Conservation (phyloP, 2,113 vertebrate species). For the Misgurnus mizolepis region DNA sequence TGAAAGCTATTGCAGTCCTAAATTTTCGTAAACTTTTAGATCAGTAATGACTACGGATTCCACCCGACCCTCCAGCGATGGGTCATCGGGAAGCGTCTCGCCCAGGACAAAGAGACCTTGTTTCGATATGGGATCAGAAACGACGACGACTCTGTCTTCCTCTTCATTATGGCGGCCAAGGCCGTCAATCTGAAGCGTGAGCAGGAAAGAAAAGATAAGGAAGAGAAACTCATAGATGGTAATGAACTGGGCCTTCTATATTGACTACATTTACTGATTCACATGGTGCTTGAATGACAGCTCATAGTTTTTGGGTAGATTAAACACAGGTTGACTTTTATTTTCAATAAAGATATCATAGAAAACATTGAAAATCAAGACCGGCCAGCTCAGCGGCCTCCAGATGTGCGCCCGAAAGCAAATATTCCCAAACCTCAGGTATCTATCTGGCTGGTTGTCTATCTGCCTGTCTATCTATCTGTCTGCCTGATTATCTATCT, state of each 20-base stretch:
- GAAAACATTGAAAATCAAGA: conserved; percentile 52
- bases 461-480: no score
- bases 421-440: conserved; percentile 12
- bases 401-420: conserved; percentile 29
- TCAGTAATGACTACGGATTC: conserved; percentile 79
- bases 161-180: conserved; percentile 77
- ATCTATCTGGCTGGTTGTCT: background rate
- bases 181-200: conserved; percentile 71
- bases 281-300: no score
- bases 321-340: background rate
- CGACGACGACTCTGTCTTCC: conserved; percentile 76
- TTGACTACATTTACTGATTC: no score
- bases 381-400: conserved; percentile 56
- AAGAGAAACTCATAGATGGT: conserved; percentile 76
- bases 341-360: conserved; percentile 62
- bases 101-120: conserved; percentile 77
- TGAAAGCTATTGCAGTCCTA: no score
- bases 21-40: conserved; percentile 60
- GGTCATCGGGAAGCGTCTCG: conserved; percentile 84
- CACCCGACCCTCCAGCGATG: conserved; percentile 79
- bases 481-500: no score
- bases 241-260: background rate
- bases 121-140: conserved; percentile 74
- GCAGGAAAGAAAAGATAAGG: conserved; percentile 70
- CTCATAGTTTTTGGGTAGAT: no score